phyloP scores from a whole-genome alignment of 1,140 invertebrate genomes.

The Pseudomyrmex pallidus region DNA sequence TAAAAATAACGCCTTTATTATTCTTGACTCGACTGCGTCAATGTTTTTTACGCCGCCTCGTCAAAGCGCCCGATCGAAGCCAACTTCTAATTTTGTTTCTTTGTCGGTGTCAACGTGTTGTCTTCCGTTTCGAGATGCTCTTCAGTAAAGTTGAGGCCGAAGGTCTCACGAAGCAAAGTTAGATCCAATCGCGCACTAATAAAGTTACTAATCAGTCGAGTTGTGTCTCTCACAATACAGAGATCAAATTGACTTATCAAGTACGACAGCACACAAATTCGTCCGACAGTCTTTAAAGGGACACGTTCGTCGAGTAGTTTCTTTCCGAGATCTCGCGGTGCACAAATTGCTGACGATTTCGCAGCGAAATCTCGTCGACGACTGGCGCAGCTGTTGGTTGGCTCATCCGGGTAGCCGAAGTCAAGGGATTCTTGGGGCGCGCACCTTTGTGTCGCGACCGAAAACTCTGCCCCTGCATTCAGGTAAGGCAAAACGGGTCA shows the following conservation, averaged over 20 bases:
- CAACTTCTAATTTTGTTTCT: too few species aligned
- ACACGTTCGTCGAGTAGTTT: background rate
- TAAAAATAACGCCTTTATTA: background rate
- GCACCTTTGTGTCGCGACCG: constrained; percentile 80
- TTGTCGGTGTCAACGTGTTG: too few species aligned
- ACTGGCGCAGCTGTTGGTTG: constrained; percentile 81
- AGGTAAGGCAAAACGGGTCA: constrained; percentile 74
- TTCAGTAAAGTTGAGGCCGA: too few species aligned
- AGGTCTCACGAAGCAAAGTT: too few species aligned
- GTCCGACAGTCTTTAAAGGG: too few species aligned
- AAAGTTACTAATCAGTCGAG: too few species aligned
- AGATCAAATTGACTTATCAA: too few species aligned
- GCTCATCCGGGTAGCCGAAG: constrained; percentile 81
- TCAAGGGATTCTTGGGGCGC: constrained; percentile 82
- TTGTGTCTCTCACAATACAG: too few species aligned
- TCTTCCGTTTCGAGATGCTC: too few species aligned
- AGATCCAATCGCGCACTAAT: too few species aligned
- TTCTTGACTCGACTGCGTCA: background rate
- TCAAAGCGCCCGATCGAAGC: background rate
- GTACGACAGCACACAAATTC: too few species aligned
- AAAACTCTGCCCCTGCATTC: constrained; percentile 80
- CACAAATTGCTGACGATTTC: constrained; percentile 63
- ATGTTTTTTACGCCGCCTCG: background rate
- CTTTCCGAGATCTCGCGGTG: constrained; percentile 3
- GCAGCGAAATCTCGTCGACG: constrained; percentile 80